phyloP scores from a whole-genome alignment of 2,797 vertebrate species.

The Toxotes lorentzi region DNA sequence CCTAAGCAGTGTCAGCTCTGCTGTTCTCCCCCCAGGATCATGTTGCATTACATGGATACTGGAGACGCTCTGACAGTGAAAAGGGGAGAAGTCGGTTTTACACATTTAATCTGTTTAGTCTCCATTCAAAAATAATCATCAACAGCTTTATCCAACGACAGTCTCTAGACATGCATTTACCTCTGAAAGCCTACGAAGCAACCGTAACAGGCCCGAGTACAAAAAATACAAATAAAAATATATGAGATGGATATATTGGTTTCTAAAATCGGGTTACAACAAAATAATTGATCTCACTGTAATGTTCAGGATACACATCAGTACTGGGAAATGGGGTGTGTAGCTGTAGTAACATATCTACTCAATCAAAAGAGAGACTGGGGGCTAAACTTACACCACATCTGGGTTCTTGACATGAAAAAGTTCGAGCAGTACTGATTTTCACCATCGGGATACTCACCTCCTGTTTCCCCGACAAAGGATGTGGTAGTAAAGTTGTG shows the following conservation, averaged over 20 bases:
- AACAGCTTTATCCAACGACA: not conserved
- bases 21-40: conserved; percentile 31
- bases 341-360: not conserved
- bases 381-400: not conserved
- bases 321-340: not conserved
- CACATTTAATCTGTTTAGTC: not conserved
- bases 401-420: not conserved
- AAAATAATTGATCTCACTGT: not conserved
- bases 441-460: conserved; percentile 38
- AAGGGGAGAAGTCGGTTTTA: not conserved
- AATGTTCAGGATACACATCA: not conserved
- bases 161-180: not conserved
- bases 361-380: not conserved
- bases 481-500: not conserved
- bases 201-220: not conserved
- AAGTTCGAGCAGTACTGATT: not conserved
- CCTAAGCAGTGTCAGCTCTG: conserved; percentile 28
- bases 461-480: not conserved
- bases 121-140: not conserved
- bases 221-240: not conserved
- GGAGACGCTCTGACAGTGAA: conserved; percentile 43
- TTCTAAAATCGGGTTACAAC: not conserved
- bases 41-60: conserved; percentile 22
- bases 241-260: rapidly evolving
- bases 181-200: not conserved